Percentiles rank a stretch among this genome's conserved stretches.
Evolutionary conservation across 2,797 vertebrate genomes (phyloP).

Genomic region (Tokudaia muenninki): DNA sequence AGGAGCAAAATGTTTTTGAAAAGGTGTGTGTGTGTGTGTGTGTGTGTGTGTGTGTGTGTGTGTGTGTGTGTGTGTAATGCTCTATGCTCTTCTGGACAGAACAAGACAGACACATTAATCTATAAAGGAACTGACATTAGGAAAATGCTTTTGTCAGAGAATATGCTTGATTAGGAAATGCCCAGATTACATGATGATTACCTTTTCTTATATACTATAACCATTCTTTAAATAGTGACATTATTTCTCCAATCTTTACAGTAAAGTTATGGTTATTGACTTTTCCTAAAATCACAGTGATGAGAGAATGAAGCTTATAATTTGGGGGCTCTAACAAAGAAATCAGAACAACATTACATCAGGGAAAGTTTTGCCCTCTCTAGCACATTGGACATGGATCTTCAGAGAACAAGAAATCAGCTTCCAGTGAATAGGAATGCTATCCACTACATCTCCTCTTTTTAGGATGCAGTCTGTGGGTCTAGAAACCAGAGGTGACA

Average conservation of each 20-base stretch:
- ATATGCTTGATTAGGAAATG: not conserved
- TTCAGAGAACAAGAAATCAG: conserved; percentile 64
- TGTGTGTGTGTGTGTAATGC: not conserved
- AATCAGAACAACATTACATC: conserved; percentile 66
- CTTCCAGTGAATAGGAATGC: conserved; percentile 62
- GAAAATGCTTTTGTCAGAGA: conserved; percentile 58
- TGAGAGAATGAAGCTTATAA: conserved; percentile 89
- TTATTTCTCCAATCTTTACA: conserved; percentile 67
- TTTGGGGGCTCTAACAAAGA: conserved; percentile 82
- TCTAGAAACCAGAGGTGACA: conserved; percentile 74
- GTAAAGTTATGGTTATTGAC: conserved; percentile 77
- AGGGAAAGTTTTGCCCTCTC: conserved; percentile 39
- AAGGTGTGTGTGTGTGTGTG: not conserved
- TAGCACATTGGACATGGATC: not conserved
- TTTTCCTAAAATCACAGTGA: conserved; percentile 86
- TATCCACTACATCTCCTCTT: conserved; percentile 67
- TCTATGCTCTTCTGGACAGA: conserved; percentile 47
- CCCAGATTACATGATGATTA: conserved; percentile 6
- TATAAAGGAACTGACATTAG: conserved; percentile 28
- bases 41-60: not conserved
- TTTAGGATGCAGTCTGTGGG: conserved; percentile 72
- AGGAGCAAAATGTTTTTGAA: conserved; percentile 61
- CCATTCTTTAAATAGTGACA: conserved; percentile 62
- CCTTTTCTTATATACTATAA: conserved; percentile 56
- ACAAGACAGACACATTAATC: conserved; percentile 55